Percentiles rank a stretch among this genome's conserved stretches.
phyloP scores from a whole-genome alignment of 2,797 vertebrate species.

The Psittacula derbiana region DNA sequence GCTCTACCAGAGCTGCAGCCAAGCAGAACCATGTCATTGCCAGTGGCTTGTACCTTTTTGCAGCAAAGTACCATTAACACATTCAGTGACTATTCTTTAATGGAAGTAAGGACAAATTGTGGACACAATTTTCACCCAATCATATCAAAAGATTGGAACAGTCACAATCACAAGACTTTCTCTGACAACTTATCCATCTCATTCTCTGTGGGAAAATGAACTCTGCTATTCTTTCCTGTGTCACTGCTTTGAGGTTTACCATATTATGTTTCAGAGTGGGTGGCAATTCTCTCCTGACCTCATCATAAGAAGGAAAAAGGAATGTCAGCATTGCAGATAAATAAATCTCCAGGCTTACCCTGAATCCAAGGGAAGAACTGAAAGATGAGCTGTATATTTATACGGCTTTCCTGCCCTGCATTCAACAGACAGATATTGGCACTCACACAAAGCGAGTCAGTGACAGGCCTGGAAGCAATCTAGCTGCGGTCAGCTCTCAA shows the following conservation, averaged over 20 bases:
- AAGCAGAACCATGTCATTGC: not conserved
- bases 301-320: not conserved
- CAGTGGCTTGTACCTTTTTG: not conserved
- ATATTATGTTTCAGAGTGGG: not conserved
- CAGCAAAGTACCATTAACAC: not conserved
- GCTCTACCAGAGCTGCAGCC: not conserved
- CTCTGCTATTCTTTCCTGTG: not conserved
- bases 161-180: not conserved
- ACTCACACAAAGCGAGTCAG: fast-evolving
- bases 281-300: not conserved
- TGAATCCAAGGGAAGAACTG: not conserved
- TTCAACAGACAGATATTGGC: not conserved
- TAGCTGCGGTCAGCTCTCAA: not conserved
- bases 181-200: not conserved
- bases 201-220: not conserved
- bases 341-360: not conserved
- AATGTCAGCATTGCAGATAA: not conserved
- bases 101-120: not conserved
- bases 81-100: not conserved
- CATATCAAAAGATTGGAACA: not conserved
- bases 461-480: not conserved
- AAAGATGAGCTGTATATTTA: not conserved
- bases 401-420: not conserved
- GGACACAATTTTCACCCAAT: not conserved
- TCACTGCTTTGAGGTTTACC: not conserved